Conservation (phyloP, 2,797 vertebrate species). For the Gymnoscopelus braueri region DNA sequence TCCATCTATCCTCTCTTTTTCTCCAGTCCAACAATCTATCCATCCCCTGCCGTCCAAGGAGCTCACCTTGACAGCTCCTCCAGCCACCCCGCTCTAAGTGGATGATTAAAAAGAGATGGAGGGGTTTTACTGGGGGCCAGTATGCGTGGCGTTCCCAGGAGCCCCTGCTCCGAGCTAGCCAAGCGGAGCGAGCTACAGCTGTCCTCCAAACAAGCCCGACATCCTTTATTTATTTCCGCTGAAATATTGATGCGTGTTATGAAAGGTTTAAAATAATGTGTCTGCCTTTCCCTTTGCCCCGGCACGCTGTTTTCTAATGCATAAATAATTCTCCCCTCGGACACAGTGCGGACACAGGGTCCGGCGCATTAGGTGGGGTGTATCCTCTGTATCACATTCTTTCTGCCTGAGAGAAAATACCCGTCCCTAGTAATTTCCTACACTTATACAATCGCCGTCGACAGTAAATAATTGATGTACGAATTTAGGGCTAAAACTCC, state of each 20-base stretch:
- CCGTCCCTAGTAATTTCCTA: conserved; percentile 98
- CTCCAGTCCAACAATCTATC: conserved; percentile 66
- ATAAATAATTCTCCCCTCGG: conserved; percentile 96
- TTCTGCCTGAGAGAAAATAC: conserved; percentile 99
- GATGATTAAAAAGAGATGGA: conserved; percentile 99
- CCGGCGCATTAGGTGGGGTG: conserved; percentile 88
- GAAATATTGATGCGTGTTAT: conserved; percentile 99
- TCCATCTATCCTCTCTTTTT: conserved; percentile 18
- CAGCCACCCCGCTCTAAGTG: conserved; percentile 98
- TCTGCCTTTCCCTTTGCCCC: conserved; percentile 87
- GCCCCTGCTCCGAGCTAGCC: conserved; percentile 86
- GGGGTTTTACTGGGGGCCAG: conserved; percentile 93
- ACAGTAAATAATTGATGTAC: conserved; percentile 99
- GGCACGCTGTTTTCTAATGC: conserved; percentile 96
- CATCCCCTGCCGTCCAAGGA: conserved; percentile 65
- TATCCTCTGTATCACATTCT: conserved; percentile 97
- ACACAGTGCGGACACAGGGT: conserved; percentile 87
- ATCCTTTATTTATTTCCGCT: conserved; percentile 99
- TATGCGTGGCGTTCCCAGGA: conserved; percentile 93
- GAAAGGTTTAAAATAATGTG: conserved; percentile 99
- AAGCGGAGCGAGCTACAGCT: conserved; percentile 96
- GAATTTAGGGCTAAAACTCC: conserved; percentile 99
- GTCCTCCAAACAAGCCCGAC: conserved; percentile 98
- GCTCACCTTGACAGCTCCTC: conserved; percentile 95
- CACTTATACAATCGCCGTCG: conserved; percentile 96